A percentile compares a stretch with the other conserved stretches of the same genome.
Conservation (phyloP, 2,113 vertebrate genomes). For the Psittacula cyanocephala region DNA sequence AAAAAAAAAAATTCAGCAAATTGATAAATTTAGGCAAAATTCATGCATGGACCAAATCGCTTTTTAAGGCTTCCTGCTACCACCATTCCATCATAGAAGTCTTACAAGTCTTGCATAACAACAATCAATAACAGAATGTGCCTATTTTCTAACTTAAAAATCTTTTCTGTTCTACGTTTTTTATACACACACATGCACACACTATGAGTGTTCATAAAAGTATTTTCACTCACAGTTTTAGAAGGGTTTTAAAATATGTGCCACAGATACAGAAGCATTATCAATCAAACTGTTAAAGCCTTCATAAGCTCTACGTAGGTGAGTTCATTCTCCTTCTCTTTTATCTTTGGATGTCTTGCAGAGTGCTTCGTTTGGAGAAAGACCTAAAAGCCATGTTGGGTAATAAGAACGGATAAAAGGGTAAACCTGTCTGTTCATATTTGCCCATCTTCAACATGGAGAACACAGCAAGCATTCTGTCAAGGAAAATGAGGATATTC, state of each 20-base stretch:
- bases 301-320: conserved; percentile 32
- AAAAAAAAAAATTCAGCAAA: background rate
- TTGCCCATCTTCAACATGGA: conserved; percentile 62
- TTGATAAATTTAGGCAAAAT: background rate
- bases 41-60: conserved; percentile 4
- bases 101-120: conserved; percentile 43
- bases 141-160: background rate
- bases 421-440: conserved; percentile 66
- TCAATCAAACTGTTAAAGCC: conserved; percentile 61
- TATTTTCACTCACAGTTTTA: conserved; percentile 15
- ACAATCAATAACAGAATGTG: conserved; percentile 21
- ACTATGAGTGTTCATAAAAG: background rate
- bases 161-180: background rate
- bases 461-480: conserved; percentile 71
- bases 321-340: conserved; percentile 54
- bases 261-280: conserved; percentile 45
- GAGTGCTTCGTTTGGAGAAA: conserved; percentile 68
- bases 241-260: conserved; percentile 41
- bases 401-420: conserved; percentile 74
- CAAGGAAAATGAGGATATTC: conserved; percentile 75
- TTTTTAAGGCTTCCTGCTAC: conserved; percentile 38
- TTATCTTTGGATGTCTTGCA: conserved; percentile 63
- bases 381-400: conserved; percentile 68
- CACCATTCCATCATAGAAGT: background rate
- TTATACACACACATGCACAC: background rate